Conservation (phyloP, 2,797 vertebrate species). For the Poeciliopsis paucimaculata region DNA sequence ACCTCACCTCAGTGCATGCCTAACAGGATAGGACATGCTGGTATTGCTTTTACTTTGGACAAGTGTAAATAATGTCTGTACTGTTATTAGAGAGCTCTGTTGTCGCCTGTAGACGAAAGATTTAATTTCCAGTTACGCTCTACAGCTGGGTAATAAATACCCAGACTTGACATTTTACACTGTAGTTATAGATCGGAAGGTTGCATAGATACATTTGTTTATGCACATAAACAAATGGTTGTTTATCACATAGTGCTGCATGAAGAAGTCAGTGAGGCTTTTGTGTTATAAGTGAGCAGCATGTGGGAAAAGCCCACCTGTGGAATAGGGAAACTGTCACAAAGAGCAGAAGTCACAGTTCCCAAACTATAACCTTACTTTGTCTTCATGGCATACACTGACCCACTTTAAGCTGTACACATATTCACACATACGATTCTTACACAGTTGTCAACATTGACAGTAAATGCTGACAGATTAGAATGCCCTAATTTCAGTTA, state of each 20-base stretch:
- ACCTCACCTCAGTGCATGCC: slow-evolving; percentile 37
- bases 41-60: slow-evolving; percentile 40
- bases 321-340: slow-evolving; percentile 66
- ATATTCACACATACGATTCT: neutral
- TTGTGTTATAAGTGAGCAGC: slow-evolving; percentile 32
- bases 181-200: slow-evolving; percentile 15
- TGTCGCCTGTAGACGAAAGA: slow-evolving; percentile 23
- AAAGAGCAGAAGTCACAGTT: slow-evolving; percentile 62
- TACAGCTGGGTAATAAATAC: slow-evolving; percentile 4
- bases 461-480: slow-evolving; percentile 40
- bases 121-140: slow-evolving; percentile 1
- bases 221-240: neutral
- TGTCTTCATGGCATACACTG: slow-evolving; percentile 24
- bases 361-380: slow-evolving; percentile 20
- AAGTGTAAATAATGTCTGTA: slow-evolving; percentile 25
- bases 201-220: slow-evolving; percentile 1
- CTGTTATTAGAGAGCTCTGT: slow-evolving; percentile 42
- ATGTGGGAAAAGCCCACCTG: slow-evolving; percentile 55
- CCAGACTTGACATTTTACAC: slow-evolving; percentile 2
- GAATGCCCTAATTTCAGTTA: slow-evolving; percentile 19
- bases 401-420: slow-evolving; percentile 19
- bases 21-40: slow-evolving; percentile 63
- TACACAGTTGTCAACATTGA: slow-evolving; percentile 15
- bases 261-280: slow-evolving; percentile 10
- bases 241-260: neutral